These are phyloP conservation scores for Poeciliopsis retropinna DNA, from an alignment of 2,113 vertebrate genomes.

Conservation along the genomic window DNA sequence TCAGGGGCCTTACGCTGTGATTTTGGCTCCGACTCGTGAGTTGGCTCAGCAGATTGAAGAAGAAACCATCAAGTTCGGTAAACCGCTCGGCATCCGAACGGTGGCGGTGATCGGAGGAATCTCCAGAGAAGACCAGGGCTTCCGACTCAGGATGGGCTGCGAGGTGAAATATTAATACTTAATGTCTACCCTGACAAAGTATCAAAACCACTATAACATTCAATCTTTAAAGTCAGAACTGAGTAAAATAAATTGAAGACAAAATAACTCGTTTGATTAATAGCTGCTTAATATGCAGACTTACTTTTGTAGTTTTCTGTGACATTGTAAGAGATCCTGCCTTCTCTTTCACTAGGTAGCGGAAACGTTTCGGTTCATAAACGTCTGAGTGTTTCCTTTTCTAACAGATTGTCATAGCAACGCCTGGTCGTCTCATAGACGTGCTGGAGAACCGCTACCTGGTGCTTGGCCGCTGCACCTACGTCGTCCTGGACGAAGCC, in stretches of 20 bases:
- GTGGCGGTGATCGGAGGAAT: slow-evolving; percentile 98
- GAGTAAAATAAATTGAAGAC: not conserved
- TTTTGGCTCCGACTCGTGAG: slow-evolving; percentile 96
- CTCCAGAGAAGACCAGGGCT: slow-evolving; percentile 97
- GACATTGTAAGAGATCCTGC: not conserved
- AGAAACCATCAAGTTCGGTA: slow-evolving; percentile 98
- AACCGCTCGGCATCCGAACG: slow-evolving; percentile 94
- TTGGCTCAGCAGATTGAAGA: slow-evolving; percentile 99
- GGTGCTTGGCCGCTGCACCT: slow-evolving; percentile 96
- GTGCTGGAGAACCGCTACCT: slow-evolving; percentile 97
- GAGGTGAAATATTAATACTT: slow-evolving; percentile 81
- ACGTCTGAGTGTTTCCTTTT: not conserved
- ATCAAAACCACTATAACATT: not conserved
- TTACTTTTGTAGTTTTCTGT: not conserved
- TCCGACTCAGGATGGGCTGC: slow-evolving; percentile 96
- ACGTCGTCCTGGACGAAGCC: slow-evolving; percentile 95
- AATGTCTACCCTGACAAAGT: not conserved
- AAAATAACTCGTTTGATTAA: too few species aligned
- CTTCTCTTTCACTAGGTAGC: not conserved
- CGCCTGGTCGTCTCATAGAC: slow-evolving; percentile 93
- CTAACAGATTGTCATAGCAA: slow-evolving; percentile 93
- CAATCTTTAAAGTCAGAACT: not conserved
- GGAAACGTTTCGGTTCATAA: not conserved
- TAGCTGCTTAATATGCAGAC: too few species aligned
- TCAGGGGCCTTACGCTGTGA: slow-evolving; percentile 97